A percentile compares a stretch with the other conserved stretches of the same genome.
Evolutionary conservation across 35 echinoderm and acorn worm genomes (phyloP).

Genomic region (Ophiothrix spiculata): DNA sequence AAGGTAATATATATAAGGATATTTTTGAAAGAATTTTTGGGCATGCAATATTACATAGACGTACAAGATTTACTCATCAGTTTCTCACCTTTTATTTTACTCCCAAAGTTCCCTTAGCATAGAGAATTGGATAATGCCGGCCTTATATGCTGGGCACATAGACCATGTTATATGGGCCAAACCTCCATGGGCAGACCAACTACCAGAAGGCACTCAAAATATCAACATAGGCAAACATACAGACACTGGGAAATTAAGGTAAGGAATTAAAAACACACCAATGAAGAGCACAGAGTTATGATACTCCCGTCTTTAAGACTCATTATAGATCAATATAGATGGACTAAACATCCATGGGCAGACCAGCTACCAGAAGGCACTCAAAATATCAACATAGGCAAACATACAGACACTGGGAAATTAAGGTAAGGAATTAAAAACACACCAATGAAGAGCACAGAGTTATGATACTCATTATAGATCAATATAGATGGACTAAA

Average conservation of each 20-base stretch:
- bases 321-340: constrained; percentile 42
- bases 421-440: constrained; percentile 71
- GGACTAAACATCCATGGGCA: constrained; percentile 95
- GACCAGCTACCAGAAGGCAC: constrained; percentile 78
- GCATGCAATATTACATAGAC: too few relatives aligned
- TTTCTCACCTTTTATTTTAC: too few relatives aligned
- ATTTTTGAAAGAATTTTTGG: too few relatives aligned
- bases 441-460: not conserved
- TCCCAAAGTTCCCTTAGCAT: constrained; percentile 58
- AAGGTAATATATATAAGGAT: too few relatives aligned
- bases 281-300: not conserved
- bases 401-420: constrained; percentile 54
- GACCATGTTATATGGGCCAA: constrained; percentile 78
- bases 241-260: constrained; percentile 77
- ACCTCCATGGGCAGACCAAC: constrained; percentile 93
- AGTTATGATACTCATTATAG: not conserved
- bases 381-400: constrained; percentile 49
- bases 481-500: constrained; percentile 75
- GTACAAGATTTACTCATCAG: too few relatives aligned
- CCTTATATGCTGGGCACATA: constrained; percentile 76
- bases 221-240: constrained; percentile 60
- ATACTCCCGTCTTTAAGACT: not conserved
- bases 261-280: not conserved
- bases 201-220: constrained; percentile 56
- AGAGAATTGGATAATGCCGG: constrained; percentile 93